Base-by-base conservation (phyloP, 53 echinoderm and acorn worm species). In the Mesocentrotus franciscanus region DNA sequence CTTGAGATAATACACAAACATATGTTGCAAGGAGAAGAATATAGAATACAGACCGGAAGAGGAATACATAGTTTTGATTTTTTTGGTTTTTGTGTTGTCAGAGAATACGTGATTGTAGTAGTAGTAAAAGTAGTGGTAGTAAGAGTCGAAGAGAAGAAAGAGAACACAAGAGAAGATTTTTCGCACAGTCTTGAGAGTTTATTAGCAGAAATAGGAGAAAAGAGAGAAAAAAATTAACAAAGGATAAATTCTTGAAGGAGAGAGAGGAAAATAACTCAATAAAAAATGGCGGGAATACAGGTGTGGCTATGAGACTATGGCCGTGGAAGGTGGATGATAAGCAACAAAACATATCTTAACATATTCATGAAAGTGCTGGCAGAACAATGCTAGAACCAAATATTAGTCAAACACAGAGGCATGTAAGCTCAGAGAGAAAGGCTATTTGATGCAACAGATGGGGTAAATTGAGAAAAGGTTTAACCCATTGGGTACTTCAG, bases 161-260 rank as follows among this genome's bases (percentile, higher is more conserved):
- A 94, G 71, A 64, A 94, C 95, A 94, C 95, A 20, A 94, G 95
- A 85, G 83, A 61, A 94, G 95, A 94, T 94, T 94, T 94, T 94
- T 94, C 56, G 95, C 95, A 94, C 95, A 94, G 95, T 94, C 62
- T 94, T 94, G 87, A 94, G 95, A 94, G 95, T 94, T 94, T 94
- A 94, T 94, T 94, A 94, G 95, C 95, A 94, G 95, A 94, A 94
- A 94, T 39, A 85, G 94, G 87, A 85, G 87, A 93, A 81, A 74
- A 92, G 81, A 85, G 87, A 85, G 87, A 56, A 70, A 85, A 93
- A 94, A 94, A 85, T 85, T 66, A 94, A 94, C 95, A 94, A 83
- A 94, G 87, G 87, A 85, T 87, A 85, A 85, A 81, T 49, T 57
- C 56, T 81, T 57, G 10, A 39, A 61, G 61, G 81, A 85, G 34